phyloP scores from a whole-genome alignment of 2,888 invertebrate species.

The Melanchra persicariae region DNA sequence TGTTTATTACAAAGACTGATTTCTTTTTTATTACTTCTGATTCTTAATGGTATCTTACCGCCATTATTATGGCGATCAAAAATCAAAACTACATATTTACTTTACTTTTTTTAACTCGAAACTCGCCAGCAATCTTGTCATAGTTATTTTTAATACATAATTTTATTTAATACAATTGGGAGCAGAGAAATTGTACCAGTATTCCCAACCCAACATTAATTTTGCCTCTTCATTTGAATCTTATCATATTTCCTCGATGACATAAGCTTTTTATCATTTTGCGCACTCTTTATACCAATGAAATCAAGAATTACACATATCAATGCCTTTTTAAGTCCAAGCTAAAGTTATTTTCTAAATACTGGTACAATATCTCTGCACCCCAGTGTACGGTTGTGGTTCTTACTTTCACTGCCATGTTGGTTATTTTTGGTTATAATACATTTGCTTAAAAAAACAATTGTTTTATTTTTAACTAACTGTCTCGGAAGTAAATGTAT shows the following conservation, averaged over 20 bases:
- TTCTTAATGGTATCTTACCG: not conserved
- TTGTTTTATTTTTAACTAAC: slow-evolving; percentile 90
- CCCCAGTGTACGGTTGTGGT: slow-evolving; percentile 57
- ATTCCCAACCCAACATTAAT: too few species aligned
- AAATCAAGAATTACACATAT: slow-evolving; percentile 30
- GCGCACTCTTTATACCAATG: not conserved
- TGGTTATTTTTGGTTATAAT: slow-evolving; percentile 88
- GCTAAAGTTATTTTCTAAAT: not conserved
- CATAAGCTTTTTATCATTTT: not conserved
- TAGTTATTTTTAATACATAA: slow-evolving; percentile 49
- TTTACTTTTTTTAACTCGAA: slow-evolving; percentile 34
- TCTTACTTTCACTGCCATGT: slow-evolving; percentile 55
- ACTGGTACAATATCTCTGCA: slow-evolving; percentile 49
- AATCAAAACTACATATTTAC: not conserved
- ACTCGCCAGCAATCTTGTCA: slow-evolving; percentile 32
- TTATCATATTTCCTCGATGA: not conserved
- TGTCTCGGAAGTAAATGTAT: slow-evolving; percentile 88
- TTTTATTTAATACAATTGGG: slow-evolving; percentile 38
- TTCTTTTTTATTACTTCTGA: not conserved
- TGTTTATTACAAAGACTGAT: slow-evolving; percentile 41
- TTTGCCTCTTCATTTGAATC: not conserved
- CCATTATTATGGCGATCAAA: not conserved
- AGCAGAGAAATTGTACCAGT: slow-evolving; percentile 42
- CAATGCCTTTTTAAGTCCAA: not conserved
- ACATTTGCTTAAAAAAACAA: slow-evolving; percentile 86